Base-by-base conservation (phyloP, 1,140 invertebrate genomes). In the Drosophila ogumai region DNA sequence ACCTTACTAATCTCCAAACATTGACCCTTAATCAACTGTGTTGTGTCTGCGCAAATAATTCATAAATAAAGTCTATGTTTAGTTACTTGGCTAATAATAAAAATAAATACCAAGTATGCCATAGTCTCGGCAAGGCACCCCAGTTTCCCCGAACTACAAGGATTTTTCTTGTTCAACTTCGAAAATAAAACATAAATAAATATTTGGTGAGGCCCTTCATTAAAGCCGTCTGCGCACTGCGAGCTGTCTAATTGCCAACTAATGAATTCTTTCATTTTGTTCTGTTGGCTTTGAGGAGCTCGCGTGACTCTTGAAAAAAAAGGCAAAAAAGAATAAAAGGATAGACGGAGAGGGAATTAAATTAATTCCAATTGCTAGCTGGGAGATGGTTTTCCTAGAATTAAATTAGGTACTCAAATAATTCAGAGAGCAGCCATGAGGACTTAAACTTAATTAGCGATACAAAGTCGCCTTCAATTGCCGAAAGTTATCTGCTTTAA, bases 111-210 rank as follows among this genome's bases (percentile, higher is more conserved):
- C 17, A 36, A 15, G 13, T 22, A 38, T 25, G 13, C 5, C 19
- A n/a, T 15, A n/a, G 52, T 10, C 52, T 55, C 5, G 3, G 13
- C 32, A 22, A 2, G 5, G 13, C 10, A 34, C 3, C 3, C 22
- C 6, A 6, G n/a, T n/a, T 15, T 34, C 13, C 12, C 49, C 3
- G 1, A 54, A 22, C 12, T 36, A 22, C 17, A 22, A 6, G 1
- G 13, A 1, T 38, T 15, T 55, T 38, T 25, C 66, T 50, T 50
- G 41, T 43, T 28, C 31, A 52, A 15, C n/a, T 43, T 44, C 9
- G 31, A 36, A 66, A 54, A 71, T 47, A 72, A 41, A 41, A 34
- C 22, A 66, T 40, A 50, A 71, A 66, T 64, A 77, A 86, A 86
- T 79, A 81, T 85, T 85, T 81, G 68, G 44, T 43, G 17, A 50